Evolutionary conservation across 1,140 invertebrate species (phyloP), one percentile per base, ranked within the genome.

Genomic region (Drosophila ambigua): DNA sequence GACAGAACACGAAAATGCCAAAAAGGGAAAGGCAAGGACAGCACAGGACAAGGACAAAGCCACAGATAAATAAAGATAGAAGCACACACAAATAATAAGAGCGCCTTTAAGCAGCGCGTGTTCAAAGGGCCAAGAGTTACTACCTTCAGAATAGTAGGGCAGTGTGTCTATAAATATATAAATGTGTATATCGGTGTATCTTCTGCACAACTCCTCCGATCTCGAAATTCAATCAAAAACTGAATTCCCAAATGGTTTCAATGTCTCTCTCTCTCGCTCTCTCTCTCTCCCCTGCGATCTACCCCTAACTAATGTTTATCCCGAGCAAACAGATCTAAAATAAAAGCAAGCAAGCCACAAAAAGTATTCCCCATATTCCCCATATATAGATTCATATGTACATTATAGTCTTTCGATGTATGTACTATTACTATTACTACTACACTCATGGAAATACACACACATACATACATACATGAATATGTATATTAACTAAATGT

Each of bases 111-210:
- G 28, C 28, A 7, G 7, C 28, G 53, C 61, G 69, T 72, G 72
- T 84, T 84, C 77, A 84, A 81, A 60, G 73, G 79, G 69, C 74
- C 74, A 81, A 66, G 52, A 85, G 81, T 84, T 84, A 84, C 80
- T 85, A 74, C 50, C 39, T 28, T 9, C 39, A n/a, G 41, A 44
- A 67, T 23, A 72, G 51, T 74, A n/a, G 60, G 46, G 60, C 39
- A 41, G 51, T 41, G 51, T 67, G 35, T 39, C 11, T 39, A 28
- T 50, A 28, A 28, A 15, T 7, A 54, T 24, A 16, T 35, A 53
- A 9, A 13, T 52, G 9, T 23, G 24, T 43, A 41, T 26, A 58
- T 57, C 43, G 31, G 41, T 52, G 54, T 53, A 13, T 39, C 20
- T 55, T 16, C 39, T 39, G 28, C 65, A 31, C 48, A 49, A 44